Base-by-base conservation (phyloP, 2,888 invertebrate genomes). In the Trichogramma dendrolimi region DNA sequence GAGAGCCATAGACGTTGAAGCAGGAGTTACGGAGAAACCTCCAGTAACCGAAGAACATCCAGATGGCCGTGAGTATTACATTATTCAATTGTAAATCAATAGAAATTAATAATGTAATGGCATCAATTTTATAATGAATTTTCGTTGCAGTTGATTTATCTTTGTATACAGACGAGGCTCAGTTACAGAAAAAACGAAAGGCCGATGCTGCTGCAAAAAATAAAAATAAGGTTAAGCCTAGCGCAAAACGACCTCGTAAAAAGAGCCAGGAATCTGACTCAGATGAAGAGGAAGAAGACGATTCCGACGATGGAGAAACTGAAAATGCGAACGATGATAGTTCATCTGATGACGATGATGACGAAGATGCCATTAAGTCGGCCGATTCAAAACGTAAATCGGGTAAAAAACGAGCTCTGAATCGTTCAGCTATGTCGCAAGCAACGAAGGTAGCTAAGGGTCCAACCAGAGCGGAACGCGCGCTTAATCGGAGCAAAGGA, bases 151-250 rank as follows among this genome's bases (percentile, higher is more conserved):
- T 92, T 83, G 92, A 92, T 77, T 83, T 92, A 54, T 92, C 92
- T 10, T 82, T 92, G 55, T 92, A 88, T 80, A 90, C 87, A 76
- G 90, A 91, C 76, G 92, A 92, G 80, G 89, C 91, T 61, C 92
- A 92, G 79, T 80, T 92, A 67, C 88, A 88, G 75, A 86, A 84
- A 80, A 83, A 73, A 72, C 88, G 74, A 86, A 84, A 81, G 82
- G 73, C 72, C 81, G 69, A 80, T 76, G 71, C 73, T 71, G 68
- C 57, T 67, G 58, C 50, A 66, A 53, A 54, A 51, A 69, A n/a
- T 63, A 68, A 27, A 91, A 82, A 87, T 90, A 68, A 90, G 91
- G 79, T 80, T 90, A 68, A 87, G 87, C 75, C 84, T 83, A 81
- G 81, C 68, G 70, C 79, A 60, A 81, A 79, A 67, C 77, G 71